A percentile compares a stretch with the other conserved stretches of the same genome.
phyloP scores from a whole-genome alignment of 2,113 vertebrate species.

The Promerops cafer region DNA sequence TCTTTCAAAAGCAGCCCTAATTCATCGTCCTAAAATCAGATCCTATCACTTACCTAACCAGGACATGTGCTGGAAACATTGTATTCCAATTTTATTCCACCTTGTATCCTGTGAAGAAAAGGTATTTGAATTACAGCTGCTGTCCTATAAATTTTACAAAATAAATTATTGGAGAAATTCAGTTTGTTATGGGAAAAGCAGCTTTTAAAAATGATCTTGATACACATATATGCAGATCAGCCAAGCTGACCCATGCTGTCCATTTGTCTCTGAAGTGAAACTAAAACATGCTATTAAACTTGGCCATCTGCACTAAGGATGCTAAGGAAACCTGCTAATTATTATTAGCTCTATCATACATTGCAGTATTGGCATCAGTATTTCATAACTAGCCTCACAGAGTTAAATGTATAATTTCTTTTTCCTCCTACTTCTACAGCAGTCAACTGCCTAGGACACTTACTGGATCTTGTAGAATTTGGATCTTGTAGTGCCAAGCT shows the following conservation, averaged over 20 bases:
- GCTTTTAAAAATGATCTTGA: neutral
- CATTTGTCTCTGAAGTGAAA: constrained; percentile 14
- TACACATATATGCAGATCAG: neutral
- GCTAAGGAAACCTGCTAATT: constrained; percentile 7
- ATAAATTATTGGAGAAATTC: neutral
- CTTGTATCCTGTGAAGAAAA: neutral
- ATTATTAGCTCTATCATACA: neutral
- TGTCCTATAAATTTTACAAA: neutral
- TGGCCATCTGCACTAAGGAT: neutral
- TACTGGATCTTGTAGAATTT: too few species aligned
- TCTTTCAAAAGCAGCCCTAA: neutral
- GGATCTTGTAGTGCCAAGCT: neutral
- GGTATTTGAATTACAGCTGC: neutral
- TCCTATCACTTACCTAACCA: neutral
- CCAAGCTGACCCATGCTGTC: neutral
- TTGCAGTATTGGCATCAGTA: neutral
- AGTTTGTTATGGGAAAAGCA: neutral
- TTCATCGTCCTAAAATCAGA: neutral
- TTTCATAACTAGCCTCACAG: neutral
- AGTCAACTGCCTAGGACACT: neutral
- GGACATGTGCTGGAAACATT: neutral
- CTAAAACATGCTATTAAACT: constrained; percentile 26
- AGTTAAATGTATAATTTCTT: neutral
- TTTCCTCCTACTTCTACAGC: neutral
- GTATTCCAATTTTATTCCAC: neutral